Evolutionary conservation across 2,797 vertebrate species (phyloP).

Genomic region (Crax fasciolata): DNA sequence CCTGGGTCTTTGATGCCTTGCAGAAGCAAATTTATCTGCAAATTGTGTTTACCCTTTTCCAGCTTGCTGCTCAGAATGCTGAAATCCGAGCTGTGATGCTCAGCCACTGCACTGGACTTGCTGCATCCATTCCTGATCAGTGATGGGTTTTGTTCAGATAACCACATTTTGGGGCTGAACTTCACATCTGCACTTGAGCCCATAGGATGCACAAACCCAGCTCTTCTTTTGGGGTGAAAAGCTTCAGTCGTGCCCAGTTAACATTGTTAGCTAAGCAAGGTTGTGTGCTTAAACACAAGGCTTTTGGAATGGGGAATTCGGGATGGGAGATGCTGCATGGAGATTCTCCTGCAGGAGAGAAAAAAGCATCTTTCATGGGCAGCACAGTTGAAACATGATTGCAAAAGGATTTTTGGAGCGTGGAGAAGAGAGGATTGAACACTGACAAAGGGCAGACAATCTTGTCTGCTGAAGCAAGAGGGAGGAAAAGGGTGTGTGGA

Average conservation of each 20-base stretch:
- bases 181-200: neutral
- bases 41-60: neutral
- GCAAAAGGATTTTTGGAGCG: neutral
- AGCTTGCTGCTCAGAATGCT: neutral
- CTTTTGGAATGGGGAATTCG: neutral
- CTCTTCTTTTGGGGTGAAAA: neutral
- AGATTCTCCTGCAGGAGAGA: neutral
- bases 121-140: neutral
- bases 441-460: neutral
- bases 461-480: neutral
- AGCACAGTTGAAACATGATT: neutral
- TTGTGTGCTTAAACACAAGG: neutral
- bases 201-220: neutral
- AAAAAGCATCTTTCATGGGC: neutral
- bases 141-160: neutral
- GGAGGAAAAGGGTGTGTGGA: neutral
- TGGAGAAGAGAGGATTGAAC: neutral
- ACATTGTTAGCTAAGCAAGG: fast-evolving
- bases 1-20: neutral
- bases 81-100: neutral
- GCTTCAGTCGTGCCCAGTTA: neutral
- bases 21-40: neutral
- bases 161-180: neutral
- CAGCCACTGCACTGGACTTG: neutral
- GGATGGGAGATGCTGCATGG: neutral